Percentiles rank a stretch among this genome's conserved stretches.
Evolutionary conservation across 2,113 vertebrate genomes (phyloP).

Genomic region (Cromileptes altivelis): DNA sequence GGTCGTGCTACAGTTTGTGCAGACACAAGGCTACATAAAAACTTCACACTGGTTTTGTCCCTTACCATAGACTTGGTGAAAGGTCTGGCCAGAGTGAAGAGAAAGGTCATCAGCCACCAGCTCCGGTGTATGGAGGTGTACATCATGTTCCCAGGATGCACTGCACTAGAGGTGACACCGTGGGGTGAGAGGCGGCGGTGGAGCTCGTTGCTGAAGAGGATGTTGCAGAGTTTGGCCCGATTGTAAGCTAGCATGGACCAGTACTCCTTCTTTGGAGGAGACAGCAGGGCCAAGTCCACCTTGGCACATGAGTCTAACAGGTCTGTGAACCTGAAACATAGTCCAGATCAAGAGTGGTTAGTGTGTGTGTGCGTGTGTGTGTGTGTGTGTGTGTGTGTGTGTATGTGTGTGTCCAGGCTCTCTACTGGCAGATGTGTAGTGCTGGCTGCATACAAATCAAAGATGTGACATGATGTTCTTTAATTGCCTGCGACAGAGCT

Average conservation of each 20-base stretch:
- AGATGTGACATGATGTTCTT: conserved; percentile 95
- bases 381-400: not conserved
- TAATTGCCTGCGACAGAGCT: conserved; percentile 98
- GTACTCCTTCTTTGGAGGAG: conserved; percentile 90
- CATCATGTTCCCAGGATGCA: conserved; percentile 98
- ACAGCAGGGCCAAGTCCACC: conserved; percentile 90
- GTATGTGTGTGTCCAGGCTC: conserved; percentile 19
- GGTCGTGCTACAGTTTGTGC: not conserved
- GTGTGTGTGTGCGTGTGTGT: conserved; percentile 8
- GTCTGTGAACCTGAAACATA: conserved; percentile 90
- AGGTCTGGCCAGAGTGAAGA: conserved; percentile 93
- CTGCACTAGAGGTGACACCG: conserved; percentile 90
- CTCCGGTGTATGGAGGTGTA: conserved; percentile 91
- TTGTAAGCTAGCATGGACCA: conserved; percentile 99
- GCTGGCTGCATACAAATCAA: conserved; percentile 93
- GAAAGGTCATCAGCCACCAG: conserved; percentile 96
- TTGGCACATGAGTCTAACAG: conserved; percentile 91
- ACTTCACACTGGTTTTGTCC: not conserved
- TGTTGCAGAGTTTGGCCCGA: conserved; percentile 95
- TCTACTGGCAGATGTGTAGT: conserved; percentile 63
- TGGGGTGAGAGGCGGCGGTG: conserved; percentile 91
- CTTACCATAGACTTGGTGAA: conserved; percentile 99
- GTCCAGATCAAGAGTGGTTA: conserved; percentile 32
- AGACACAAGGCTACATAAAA: not conserved
- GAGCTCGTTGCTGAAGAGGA: conserved; percentile 95